phyloP scores from a whole-genome alignment of 2,113 vertebrate genomes.

The Embiotoca jacksoni region DNA sequence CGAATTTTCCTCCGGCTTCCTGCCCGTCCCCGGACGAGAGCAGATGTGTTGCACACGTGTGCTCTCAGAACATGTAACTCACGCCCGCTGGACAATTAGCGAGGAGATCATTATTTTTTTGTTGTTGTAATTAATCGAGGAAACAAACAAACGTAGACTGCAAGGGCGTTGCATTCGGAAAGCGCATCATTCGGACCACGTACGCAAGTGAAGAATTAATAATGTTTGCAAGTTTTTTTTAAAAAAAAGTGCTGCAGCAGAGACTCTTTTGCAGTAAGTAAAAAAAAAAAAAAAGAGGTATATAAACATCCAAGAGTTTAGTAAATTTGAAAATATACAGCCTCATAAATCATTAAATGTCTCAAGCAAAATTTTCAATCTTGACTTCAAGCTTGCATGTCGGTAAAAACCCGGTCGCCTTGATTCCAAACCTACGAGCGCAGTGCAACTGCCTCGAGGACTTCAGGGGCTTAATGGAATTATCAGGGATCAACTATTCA shows the following conservation, averaged over 20 bases:
- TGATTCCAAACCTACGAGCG: constrained; percentile 12
- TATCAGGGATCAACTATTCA: constrained; percentile 30
- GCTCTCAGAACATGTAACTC: constrained; percentile 18
- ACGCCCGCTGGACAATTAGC: constrained; percentile 17
- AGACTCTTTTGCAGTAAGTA: not conserved
- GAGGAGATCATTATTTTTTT: not conserved
- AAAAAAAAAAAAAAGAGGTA: too few species aligned
- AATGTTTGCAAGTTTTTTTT: not conserved
- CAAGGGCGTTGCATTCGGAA: not conserved
- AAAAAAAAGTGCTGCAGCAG: not conserved
- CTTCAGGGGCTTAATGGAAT: constrained; percentile 20
- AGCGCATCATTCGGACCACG: not conserved
- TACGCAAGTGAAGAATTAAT: not conserved
- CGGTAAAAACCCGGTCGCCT: constrained; percentile 3
- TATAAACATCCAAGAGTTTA: too few species aligned
- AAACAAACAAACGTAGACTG: too few species aligned
- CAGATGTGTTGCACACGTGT: constrained; percentile 63
- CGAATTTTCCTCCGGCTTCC: constrained; percentile 48
- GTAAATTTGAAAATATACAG: too few species aligned
- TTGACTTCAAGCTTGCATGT: not conserved
- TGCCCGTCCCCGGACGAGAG: constrained; percentile 21
- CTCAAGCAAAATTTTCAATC: not conserved
- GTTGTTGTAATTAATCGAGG: not conserved
- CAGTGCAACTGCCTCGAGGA: constrained; percentile 5
- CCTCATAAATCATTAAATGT: too few species aligned